Evolutionary conservation across 2,113 vertebrate species (phyloP).

Genomic region (Okapia johnstoni): DNA sequence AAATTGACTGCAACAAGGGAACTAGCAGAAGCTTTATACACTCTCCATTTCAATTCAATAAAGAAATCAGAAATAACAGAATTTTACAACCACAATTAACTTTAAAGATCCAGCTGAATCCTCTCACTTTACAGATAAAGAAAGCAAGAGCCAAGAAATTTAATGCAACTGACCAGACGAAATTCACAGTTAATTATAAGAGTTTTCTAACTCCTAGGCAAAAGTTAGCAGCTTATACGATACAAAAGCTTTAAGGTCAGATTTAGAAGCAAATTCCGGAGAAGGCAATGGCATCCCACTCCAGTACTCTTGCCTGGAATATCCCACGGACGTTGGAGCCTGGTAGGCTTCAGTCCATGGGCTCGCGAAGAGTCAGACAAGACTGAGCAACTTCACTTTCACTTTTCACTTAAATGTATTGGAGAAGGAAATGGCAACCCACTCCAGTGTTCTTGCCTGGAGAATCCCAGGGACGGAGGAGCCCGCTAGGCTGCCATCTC

Average conservation of each 20-base stretch:
- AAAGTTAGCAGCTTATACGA: neutral
- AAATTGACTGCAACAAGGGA: neutral
- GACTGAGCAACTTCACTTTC: too few species aligned
- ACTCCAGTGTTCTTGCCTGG: too few species aligned
- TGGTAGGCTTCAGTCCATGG: too few species aligned
- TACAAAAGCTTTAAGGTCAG: neutral
- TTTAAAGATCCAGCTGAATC: neutral
- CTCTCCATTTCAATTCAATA: neutral
- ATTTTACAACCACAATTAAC: neutral
- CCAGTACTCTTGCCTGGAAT: too few species aligned
- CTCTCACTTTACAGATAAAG: neutral
- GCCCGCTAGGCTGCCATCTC: too few species aligned
- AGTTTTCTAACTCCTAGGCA: neutral
- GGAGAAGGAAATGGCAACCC: too few species aligned
- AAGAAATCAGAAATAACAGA: neutral
- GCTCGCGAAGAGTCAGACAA: too few species aligned
- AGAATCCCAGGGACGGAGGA: too few species aligned
- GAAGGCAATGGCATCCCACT: too few species aligned
- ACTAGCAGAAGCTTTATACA: neutral
- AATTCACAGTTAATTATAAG: neutral
- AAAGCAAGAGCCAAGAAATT: neutral
- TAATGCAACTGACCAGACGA: neutral
- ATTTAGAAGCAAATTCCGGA: neutral
- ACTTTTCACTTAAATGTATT: too few species aligned
- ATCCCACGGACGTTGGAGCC: too few species aligned